Evolutionary conservation across 2,888 invertebrate species (phyloP).

Genomic region (Alsophila aescularia): DNA sequence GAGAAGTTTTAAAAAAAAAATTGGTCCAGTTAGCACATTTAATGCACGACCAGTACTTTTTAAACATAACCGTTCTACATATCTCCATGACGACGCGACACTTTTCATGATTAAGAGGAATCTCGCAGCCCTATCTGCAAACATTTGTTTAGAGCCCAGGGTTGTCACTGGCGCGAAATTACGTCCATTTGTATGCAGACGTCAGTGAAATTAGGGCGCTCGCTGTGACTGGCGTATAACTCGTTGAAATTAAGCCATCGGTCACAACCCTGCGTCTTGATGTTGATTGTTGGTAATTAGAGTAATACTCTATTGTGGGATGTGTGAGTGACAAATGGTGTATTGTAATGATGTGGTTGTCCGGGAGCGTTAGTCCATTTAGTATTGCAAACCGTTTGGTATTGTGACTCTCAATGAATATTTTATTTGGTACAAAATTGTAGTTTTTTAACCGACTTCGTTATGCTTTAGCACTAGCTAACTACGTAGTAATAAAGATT

Average conservation of each 20-base stretch:
- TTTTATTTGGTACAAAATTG: too few relatives aligned
- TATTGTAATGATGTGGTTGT: slow-evolving; percentile 1
- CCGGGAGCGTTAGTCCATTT: neutral
- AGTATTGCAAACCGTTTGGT: neutral
- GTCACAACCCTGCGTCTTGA: slow-evolving; percentile 50
- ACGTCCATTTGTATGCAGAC: slow-evolving; percentile 80
- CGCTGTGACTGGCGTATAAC: slow-evolving; percentile 64
- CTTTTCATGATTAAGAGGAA: slow-evolving; percentile 30
- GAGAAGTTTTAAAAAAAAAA: too few relatives aligned
- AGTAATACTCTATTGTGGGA: slow-evolving; percentile 3
- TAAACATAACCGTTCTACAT: neutral
- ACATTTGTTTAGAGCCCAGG: slow-evolving; percentile 75
- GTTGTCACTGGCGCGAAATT: slow-evolving; percentile 76
- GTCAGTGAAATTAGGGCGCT: slow-evolving; percentile 53
- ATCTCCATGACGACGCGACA: neutral
- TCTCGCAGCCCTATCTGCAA: slow-evolving; percentile 58
- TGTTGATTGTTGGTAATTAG: slow-evolving; percentile 19
- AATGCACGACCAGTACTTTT: neutral
- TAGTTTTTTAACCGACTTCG: too few relatives aligned
- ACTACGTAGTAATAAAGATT: too few relatives aligned
- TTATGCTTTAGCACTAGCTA: too few relatives aligned
- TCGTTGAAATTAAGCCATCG: slow-evolving; percentile 79
- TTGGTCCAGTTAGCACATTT: neutral
- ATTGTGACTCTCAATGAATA: too few relatives aligned
- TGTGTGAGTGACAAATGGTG: neutral